phyloP scores from a whole-genome alignment of 2,888 invertebrate species.

The Ennomos fuscantarius region DNA sequence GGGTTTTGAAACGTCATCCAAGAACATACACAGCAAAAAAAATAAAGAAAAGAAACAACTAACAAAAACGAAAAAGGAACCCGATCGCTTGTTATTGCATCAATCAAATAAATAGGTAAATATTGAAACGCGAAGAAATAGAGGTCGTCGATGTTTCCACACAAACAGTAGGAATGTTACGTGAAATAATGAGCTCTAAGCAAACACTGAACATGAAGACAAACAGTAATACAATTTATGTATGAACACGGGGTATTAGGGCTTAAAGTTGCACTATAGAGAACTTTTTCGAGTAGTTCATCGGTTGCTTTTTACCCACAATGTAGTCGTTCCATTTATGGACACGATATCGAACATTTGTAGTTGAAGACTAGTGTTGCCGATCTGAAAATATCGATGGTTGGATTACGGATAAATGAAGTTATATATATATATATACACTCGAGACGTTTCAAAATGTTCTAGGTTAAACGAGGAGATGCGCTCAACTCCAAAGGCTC shows the following conservation, averaged over 20 bases:
- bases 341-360: too few relatives aligned
- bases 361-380: too few relatives aligned
- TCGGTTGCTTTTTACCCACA: too few relatives aligned
- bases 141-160: conserved; percentile 57
- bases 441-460: too few relatives aligned
- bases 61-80: conserved; percentile 34
- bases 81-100: conserved; percentile 45
- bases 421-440: too few relatives aligned
- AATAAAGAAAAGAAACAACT: conserved; percentile 11
- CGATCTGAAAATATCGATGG: too few relatives aligned
- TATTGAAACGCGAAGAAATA: conserved; percentile 44
- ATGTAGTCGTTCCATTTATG: too few relatives aligned
- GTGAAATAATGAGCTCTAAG: conserved; percentile 71
- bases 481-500: too few relatives aligned
- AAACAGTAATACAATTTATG: conserved; percentile 41
- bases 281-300: background rate
- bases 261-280: conserved; percentile 7
- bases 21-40: conserved; percentile 3
- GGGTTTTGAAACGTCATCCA: conserved; percentile 8
- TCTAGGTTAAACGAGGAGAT: too few relatives aligned
- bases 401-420: too few relatives aligned
- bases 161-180: conserved; percentile 58
- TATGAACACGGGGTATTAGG: conserved; percentile 15
- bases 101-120: conserved; percentile 53
- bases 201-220: conserved; percentile 62